Evolutionary conservation across 2,113 vertebrate genomes (phyloP).

Genomic region (Ophiodon elongatus): DNA sequence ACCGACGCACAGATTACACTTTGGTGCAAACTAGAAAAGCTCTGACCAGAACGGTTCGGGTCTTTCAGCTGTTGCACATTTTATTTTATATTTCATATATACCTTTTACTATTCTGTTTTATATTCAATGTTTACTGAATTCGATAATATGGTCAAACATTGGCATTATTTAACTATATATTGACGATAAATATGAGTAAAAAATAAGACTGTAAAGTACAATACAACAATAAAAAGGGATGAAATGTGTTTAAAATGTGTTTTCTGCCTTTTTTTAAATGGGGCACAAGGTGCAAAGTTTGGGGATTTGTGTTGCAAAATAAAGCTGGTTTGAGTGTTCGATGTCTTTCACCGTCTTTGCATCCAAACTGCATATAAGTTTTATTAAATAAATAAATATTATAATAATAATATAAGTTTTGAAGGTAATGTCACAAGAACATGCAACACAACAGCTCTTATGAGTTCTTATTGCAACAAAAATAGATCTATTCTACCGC

Average conservation of each 20-base stretch:
- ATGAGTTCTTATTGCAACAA: too few relatives aligned
- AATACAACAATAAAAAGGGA: constrained; percentile 38
- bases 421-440: not conserved
- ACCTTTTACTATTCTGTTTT: constrained; percentile 43
- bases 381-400: not conserved
- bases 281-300: not conserved
- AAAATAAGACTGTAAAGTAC: constrained; percentile 19
- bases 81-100: constrained; percentile 52
- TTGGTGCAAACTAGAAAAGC: not conserved
- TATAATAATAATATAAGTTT: too few relatives aligned
- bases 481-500: not conserved
- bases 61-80: constrained; percentile 28
- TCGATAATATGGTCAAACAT: constrained; percentile 17
- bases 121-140: constrained; percentile 36
- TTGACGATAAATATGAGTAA: constrained; percentile 3
- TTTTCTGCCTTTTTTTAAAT: constrained; percentile 32
- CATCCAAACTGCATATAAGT: not conserved
- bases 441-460: not conserved
- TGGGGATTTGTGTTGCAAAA: constrained; percentile 48
- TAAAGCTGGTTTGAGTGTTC: constrained; percentile 44
- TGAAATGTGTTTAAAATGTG: constrained; percentile 17
- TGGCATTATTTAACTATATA: constrained; percentile 33
- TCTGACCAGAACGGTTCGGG: constrained; percentile 6
- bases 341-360: not conserved
- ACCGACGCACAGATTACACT: constrained; percentile 6